A percentile compares a stretch with the other conserved stretches of the same genome.
phyloP scores from a whole-genome alignment of 2,888 invertebrate genomes.

The Allygus modestus region DNA sequence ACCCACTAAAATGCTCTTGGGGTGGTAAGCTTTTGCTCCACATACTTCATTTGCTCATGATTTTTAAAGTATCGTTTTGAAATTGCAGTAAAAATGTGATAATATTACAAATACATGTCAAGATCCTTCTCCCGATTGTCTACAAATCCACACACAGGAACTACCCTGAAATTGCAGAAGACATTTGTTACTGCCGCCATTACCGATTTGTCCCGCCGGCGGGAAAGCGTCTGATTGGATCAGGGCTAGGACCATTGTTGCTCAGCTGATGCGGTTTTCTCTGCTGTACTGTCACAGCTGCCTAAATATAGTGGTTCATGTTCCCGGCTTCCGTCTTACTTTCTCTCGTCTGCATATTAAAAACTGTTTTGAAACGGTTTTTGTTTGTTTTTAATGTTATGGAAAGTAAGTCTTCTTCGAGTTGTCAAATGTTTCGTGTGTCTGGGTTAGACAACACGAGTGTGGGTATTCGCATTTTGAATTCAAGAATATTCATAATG shows the following conservation, averaged over 20 bases:
- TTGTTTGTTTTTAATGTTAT: too few relatives aligned
- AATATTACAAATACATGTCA: too few relatives aligned
- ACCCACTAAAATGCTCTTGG: too few relatives aligned
- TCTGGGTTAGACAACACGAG: too few relatives aligned
- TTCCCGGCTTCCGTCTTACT: conserved; percentile 24
- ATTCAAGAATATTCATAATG: too few relatives aligned
- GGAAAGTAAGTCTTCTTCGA: background rate
- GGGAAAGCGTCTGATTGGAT: conserved; percentile 59
- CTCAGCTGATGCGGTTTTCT: conserved; percentile 6
- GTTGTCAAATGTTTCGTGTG: background rate
- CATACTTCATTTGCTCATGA: too few relatives aligned
- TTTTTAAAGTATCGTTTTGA: too few relatives aligned
- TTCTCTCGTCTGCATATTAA: conserved; percentile 16
- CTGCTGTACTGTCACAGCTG: conserved; percentile 44
- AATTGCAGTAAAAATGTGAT: too few relatives aligned
- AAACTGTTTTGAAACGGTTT: background rate
- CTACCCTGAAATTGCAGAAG: background rate
- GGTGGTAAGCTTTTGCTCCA: too few relatives aligned
- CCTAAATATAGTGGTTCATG: conserved; percentile 26
- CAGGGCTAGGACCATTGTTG: conserved; percentile 44
- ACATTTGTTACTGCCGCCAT: conserved; percentile 13
- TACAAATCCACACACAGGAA: background rate
- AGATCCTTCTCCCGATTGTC: too few relatives aligned
- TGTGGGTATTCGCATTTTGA: too few relatives aligned
- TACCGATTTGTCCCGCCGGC: conserved; percentile 44